These are phyloP conservation scores for Intellagama lesueurii DNA, from an alignment of 2,797 vertebrate genomes.

Conservation along the genomic window DNA sequence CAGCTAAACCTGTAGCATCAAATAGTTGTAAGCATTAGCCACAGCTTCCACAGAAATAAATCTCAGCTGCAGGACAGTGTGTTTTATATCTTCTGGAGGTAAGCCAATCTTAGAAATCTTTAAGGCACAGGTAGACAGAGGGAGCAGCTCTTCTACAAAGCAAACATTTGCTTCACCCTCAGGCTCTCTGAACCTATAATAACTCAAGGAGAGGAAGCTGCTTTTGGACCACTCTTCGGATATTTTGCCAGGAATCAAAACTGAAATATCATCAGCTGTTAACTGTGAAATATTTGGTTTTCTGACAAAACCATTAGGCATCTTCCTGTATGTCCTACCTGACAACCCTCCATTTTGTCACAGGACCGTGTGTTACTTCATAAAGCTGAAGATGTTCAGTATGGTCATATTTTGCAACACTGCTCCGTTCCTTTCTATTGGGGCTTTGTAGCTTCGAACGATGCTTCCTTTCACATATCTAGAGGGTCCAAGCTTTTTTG, in stretches of 20 bases:
- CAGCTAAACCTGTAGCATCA: background rate
- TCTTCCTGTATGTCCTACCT: too few relatives aligned
- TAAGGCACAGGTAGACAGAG: background rate
- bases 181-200: background rate
- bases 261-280: background rate
- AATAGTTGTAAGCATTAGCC: conserved; percentile 20
- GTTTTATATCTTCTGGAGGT: background rate
- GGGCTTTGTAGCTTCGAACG: too few relatives aligned
- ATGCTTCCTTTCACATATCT: too few relatives aligned
- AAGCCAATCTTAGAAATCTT: background rate
- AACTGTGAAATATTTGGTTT: background rate
- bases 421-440: too few relatives aligned
- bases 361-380: too few relatives aligned
- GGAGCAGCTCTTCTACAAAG: background rate
- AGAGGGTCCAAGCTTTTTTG: too few relatives aligned
- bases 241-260: background rate
- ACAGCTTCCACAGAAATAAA: background rate
- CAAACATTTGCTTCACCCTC: background rate
- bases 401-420: too few relatives aligned
- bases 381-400: too few relatives aligned
- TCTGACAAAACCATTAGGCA: too few relatives aligned
- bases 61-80: background rate
- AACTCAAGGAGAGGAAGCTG: background rate
- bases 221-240: background rate
- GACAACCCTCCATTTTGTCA: too few relatives aligned